Base-by-base conservation (phyloP, 2,888 invertebrate species). In the Cephus nigrinus region DNA sequence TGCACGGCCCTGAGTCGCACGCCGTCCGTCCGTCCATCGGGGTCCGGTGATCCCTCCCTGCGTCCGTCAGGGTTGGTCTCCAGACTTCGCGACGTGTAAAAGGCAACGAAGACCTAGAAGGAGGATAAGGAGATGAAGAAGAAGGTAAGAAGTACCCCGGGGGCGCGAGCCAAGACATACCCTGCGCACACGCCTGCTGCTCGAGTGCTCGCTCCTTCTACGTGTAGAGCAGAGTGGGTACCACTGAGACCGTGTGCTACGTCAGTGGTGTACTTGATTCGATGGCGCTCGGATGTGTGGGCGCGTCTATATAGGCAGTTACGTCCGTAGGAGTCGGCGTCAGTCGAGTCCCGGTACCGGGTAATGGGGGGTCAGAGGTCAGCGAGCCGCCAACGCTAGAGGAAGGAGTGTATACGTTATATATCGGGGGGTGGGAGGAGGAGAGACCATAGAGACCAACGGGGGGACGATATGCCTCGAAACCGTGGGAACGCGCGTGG, bases 301-400 rank as follows among this genome's bases (percentile, higher is more conserved):
- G 79, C 76, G 79, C 81, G 74, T 75, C 34, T 74, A 71, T 71
- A 71, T 33, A 33, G 32, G 71, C 71, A 71, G 32, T 32, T 34
- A 34, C 74, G 76, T 76, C 76, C 68, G 73, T 76, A 71, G 83
- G 90, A 90, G 90, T 90, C 86, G 87, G 90, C 89, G 90, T 88
- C 90, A 88, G 88, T 88, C 86, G 90, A 86, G 90, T 87, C 86
- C 89, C 87, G 85, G 87, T 88, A 87, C 85, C 88, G 89, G 89
- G 90, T 91, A 91, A 90, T 91, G 89, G 90, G 87, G 87, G 91
- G 91, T 90, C 90, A 91, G 84, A 85, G 91, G 91, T 91, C 89
- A 89, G 71, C 89, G 88, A 88, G 89, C 90, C 90, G 90, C 90
- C 89, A 89, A 90, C 88, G 88, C 88, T 89, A 86, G 88, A 87